A percentile compares a stretch with the other conserved stretches of the same genome.
phyloP scores from a whole-genome alignment of 2,113 vertebrate species.

The Ameiurus melas region DNA sequence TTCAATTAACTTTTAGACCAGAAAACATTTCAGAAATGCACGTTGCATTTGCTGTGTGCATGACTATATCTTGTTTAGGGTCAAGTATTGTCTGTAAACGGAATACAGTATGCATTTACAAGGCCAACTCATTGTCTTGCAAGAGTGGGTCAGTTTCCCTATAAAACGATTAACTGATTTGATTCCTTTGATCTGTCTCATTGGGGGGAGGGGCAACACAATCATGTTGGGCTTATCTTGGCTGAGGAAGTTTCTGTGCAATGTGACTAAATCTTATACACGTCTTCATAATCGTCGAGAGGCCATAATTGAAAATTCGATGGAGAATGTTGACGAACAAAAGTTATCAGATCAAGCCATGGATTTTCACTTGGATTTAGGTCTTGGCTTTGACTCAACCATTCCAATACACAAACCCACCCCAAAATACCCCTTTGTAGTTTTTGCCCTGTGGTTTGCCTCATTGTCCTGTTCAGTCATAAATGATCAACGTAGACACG shows the following conservation, averaged over 20 bases:
- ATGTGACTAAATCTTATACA: background rate
- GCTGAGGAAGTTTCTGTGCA: background rate
- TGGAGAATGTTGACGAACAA: background rate
- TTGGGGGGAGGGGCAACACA: no score
- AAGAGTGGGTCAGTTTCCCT: background rate
- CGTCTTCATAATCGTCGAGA: no score
- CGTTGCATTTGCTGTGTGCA: no score
- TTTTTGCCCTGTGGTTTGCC: background rate
- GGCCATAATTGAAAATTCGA: background rate
- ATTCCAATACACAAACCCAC: no score
- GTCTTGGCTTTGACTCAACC: no score
- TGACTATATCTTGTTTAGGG: background rate
- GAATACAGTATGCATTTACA: background rate
- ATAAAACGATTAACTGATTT: background rate
- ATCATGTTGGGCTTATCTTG: no score
- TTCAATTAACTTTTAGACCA: no score
- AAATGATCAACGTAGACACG: background rate
- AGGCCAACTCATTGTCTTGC: background rate
- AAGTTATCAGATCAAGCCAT: background rate
- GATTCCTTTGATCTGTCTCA: background rate
- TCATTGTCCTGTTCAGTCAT: background rate
- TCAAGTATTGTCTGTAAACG: background rate
- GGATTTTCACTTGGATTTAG: no score
- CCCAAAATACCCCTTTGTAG: background rate
- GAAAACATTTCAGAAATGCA: no score